These are phyloP conservation scores for Antedon mediterranea DNA, from an alignment of 53 echinoderm and acorn worm genomes.

Conservation along the genomic window DNA sequence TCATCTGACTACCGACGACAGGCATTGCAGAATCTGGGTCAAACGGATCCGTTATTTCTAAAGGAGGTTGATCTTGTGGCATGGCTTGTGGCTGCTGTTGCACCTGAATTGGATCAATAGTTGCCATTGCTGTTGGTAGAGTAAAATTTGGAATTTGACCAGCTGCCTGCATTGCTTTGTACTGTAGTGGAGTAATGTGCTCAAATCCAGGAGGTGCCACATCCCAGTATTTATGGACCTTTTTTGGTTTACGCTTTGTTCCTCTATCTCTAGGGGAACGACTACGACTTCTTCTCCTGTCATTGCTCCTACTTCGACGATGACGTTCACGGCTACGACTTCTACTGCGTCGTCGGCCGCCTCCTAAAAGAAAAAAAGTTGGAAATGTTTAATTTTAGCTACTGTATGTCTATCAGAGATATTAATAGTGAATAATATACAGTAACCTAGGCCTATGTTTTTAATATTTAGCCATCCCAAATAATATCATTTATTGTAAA, in stretches of 20 bases:
- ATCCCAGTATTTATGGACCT: slow-evolving; percentile 95
- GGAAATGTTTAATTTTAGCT: neutral
- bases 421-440: too few relatives aligned
- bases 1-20: slow-evolving; percentile 97
- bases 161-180: slow-evolving; percentile 60
- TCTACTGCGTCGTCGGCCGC: slow-evolving; percentile 6
- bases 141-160: neutral
- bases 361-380: neutral
- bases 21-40: slow-evolving; percentile 61
- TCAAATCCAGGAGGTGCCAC: slow-evolving; percentile 88
- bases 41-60: slow-evolving; percentile 27
- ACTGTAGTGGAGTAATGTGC: slow-evolving; percentile 67
- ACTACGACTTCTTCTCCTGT: slow-evolving; percentile 46
- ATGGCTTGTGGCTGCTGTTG: slow-evolving; percentile 8
- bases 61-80: slow-evolving; percentile 13
- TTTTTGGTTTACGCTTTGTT: slow-evolving; percentile 25
- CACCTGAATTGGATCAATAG: neutral
- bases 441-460: too few relatives aligned
- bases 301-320: slow-evolving; percentile 43
- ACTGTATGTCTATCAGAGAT: too few relatives aligned
- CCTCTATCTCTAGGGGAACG: slow-evolving; percentile 34
- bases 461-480: too few relatives aligned
- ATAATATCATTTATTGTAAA: too few relatives aligned
- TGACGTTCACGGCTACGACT: slow-evolving; percentile 33
- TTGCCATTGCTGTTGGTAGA: neutral